Evolutionary conservation across 2,797 vertebrate genomes (phyloP), one percentile per base, ranked within the genome.

Genomic region (Leontopithecus rosalia): DNA sequence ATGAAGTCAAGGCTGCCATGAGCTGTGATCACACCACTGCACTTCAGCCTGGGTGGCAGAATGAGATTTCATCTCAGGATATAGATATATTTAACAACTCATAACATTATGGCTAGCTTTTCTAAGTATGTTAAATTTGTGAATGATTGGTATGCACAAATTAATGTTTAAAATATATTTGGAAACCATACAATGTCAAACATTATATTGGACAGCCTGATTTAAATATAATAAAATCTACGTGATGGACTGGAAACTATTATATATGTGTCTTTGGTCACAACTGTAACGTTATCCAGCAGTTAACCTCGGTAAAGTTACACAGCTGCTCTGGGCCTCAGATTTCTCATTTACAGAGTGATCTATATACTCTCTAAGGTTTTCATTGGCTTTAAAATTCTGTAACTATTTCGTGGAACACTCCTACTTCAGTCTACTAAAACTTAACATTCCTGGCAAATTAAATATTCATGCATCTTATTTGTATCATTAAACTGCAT

Each of bases 401-500:
- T 85, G 1, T 81, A 91, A 89, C 9, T 80, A 14, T 57, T 83
- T 91, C 26, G 52, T 33, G 9, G 28, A 90, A 67, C n/a, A 46
- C 9, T 80, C 52, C 82, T 7, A 67, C 26, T 28, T 75, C 20
- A 20, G 33, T 39, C 43, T 87, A 61, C 15, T n/a, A 75, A 90
- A 52, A 75, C 24, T 24, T 85, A 87, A 83, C 22, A 76, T 84
- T 58, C 41, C 77, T 87, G 48, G 6, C 72, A 90, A 88, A 46
- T 55, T 90, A 88, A 73, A 8, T 52, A 81, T 58, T 33, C 41
- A 57, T 50, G 22, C 52, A 88, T 41, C 36, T 73, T 84, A 81
- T 86, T 95, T 94, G n/a, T n/a, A 26, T 76, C n/a, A 75, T 70
- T 85, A 89, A 94, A 93, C 5, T 58, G 36, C 30, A 55, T 41